Percentiles rank a stretch among this genome's conserved stretches.
Evolutionary conservation across 2,888 invertebrate genomes (phyloP).

Genomic region (Drosophila nigritarsus): DNA sequence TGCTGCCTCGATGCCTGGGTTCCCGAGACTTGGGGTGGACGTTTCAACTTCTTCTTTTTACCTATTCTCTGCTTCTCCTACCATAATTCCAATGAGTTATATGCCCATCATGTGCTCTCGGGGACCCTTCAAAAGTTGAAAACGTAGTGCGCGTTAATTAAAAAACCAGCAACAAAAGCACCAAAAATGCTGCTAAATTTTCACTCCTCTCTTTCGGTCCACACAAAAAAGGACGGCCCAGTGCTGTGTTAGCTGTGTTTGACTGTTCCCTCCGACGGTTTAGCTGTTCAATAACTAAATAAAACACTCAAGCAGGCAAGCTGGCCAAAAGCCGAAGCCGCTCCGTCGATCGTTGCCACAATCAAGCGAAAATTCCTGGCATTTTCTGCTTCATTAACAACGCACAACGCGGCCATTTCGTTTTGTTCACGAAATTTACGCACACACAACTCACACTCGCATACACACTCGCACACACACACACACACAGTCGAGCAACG

Average conservation of each 20-base stretch:
- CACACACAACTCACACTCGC: constrained; percentile 12
- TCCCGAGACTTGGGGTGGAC: constrained; percentile 24
- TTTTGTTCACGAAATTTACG: constrained; percentile 67
- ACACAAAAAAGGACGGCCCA: constrained; percentile 53
- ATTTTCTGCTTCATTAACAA: constrained; percentile 80
- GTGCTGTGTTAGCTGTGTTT: constrained; percentile 22
- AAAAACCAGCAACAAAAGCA: constrained; percentile 70
- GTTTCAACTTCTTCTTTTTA: constrained; percentile 20
- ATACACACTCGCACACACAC: neutral
- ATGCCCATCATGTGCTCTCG: constrained; percentile 70
- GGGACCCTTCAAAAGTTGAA: constrained; percentile 67
- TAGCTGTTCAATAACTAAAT: constrained; percentile 78
- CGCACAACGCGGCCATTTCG: constrained; percentile 73
- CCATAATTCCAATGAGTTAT: constrained; percentile 79
- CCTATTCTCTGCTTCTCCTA: constrained; percentile 35
- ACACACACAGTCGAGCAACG: neutral
- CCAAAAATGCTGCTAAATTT: constrained; percentile 77
- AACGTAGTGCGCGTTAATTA: constrained; percentile 79
- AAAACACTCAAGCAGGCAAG: constrained; percentile 63
- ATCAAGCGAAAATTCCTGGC: constrained; percentile 77
- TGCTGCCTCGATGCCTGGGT: constrained; percentile 7
- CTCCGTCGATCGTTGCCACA: constrained; percentile 52
- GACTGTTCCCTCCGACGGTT: constrained; percentile 25
- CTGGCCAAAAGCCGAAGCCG: constrained; percentile 10
- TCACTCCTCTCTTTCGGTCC: constrained; percentile 17